A percentile compares a stretch with the other conserved stretches of the same genome.
Evolutionary conservation across 2,888 invertebrate genomes (phyloP).

Genomic region (Cenopis cana): DNA sequence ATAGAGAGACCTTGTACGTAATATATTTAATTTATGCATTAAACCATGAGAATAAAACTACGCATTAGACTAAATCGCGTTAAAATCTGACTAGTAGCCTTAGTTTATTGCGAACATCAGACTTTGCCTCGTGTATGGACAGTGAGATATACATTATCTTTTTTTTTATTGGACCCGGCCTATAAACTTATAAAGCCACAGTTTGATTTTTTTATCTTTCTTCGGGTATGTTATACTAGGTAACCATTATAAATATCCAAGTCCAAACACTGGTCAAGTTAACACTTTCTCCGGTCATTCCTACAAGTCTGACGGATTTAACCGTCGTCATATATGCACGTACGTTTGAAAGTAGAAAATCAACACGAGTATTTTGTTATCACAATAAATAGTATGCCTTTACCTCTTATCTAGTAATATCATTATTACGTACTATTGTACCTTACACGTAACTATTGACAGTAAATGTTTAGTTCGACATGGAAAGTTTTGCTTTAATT

Average conservation of each 20-base stretch:
- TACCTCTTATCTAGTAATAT: slow-evolving; percentile 18
- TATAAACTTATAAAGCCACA: too few species aligned
- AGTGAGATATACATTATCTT: too few species aligned
- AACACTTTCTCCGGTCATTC: too few species aligned
- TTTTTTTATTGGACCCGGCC: too few species aligned
- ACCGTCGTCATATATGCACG: background rate
- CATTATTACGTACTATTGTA: slow-evolving; percentile 22
- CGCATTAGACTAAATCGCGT: background rate
- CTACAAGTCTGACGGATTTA: background rate
- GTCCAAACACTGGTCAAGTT: too few species aligned
- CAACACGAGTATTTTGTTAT: slow-evolving; percentile 12
- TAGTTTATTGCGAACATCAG: background rate
- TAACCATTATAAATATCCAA: too few species aligned
- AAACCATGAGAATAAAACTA: slow-evolving; percentile 1
- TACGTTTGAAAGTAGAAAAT: background rate
- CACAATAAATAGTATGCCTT: slow-evolving; percentile 9
- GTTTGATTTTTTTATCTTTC: too few species aligned
- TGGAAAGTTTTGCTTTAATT: slow-evolving; percentile 15
- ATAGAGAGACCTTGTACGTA: background rate
- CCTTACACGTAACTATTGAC: slow-evolving; percentile 18
- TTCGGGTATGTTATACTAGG: too few species aligned
- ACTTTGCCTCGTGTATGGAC: background rate
- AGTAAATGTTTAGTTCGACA: background rate
- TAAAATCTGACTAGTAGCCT: background rate
- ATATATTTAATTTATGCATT: background rate